A percentile compares a stretch with the other conserved stretches of the same genome.
Evolutionary conservation across 2,888 invertebrate genomes (phyloP).

Genomic region (Sepiola atlantica): DNA sequence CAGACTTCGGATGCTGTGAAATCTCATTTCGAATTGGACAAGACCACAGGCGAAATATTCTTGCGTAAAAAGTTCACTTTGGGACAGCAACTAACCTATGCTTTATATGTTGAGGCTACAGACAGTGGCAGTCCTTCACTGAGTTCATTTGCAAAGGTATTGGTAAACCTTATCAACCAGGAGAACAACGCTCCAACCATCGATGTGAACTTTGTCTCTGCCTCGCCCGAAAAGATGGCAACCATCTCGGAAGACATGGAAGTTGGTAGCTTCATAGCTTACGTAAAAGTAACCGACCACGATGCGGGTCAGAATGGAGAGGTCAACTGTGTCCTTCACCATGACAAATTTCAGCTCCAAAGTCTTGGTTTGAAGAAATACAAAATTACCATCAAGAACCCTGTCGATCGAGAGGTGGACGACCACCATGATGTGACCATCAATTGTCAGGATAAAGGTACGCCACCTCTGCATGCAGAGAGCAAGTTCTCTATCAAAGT

Average conservation of each 20-base stretch:
- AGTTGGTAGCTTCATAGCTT: background rate
- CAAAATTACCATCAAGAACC: constrained; percentile 16
- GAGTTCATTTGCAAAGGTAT: constrained; percentile 4
- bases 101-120: background rate
- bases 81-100: background rate
- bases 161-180: background rate
- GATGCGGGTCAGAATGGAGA: background rate
- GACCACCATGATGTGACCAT: background rate
- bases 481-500: background rate
- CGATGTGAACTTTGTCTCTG: background rate
- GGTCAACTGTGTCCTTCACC: constrained; percentile 11
- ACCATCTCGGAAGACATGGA: background rate
- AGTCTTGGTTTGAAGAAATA: background rate
- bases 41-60: background rate
- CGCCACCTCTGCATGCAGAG: background rate
- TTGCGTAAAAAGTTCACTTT: background rate
- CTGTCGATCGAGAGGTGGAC: background rate
- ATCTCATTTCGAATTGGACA: constrained; percentile 19
- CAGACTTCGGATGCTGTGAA: background rate
- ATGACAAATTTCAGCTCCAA: constrained; percentile 8
- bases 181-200: background rate
- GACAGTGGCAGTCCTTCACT: background rate
- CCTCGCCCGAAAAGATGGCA: background rate
- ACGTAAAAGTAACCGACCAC: background rate
- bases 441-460: background rate